A percentile compares a stretch with the other conserved stretches of the same genome.
Conservation (phyloP, 2,888 invertebrate genomes). For the Athetis lepigone region DNA sequence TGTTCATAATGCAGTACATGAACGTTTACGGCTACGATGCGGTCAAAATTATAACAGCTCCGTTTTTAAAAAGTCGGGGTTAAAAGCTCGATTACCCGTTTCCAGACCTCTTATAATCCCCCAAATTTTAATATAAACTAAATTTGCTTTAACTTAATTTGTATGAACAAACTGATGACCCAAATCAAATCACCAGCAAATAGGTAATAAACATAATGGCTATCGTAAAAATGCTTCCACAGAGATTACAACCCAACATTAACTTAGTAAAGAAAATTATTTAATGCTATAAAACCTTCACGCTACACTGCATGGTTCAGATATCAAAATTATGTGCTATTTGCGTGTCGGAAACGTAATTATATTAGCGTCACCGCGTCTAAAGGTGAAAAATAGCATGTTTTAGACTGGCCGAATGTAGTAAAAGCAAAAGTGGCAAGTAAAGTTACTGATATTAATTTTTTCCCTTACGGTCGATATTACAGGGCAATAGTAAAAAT, state of each 20-base stretch:
- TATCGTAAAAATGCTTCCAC: conserved; percentile 42
- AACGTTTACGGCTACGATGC: too few species aligned
- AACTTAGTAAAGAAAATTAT: conserved; percentile 41
- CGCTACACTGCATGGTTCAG: conserved; percentile 44
- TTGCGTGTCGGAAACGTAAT: conserved; percentile 54
- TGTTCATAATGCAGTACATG: too few species aligned
- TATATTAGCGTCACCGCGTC: conserved; percentile 45
- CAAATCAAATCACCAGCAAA: conserved; percentile 43
- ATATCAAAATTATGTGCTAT: conserved; percentile 48
- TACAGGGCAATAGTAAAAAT: too few species aligned
- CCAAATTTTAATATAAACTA: background rate
- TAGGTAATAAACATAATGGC: conserved; percentile 36
- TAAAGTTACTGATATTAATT: background rate
- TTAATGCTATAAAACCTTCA: conserved; percentile 46
- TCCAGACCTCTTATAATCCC: conserved; percentile 3
- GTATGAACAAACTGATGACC: conserved; percentile 42
- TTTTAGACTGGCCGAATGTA: conserved; percentile 6
- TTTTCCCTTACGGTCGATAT: background rate
- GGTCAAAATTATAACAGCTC: too few species aligned
- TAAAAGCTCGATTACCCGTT: too few species aligned
- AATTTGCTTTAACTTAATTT: conserved; percentile 26
- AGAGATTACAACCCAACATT: conserved; percentile 40
- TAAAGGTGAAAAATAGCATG: conserved; percentile 42
- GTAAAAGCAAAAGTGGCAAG: conserved; percentile 3
- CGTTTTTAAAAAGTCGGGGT: too few species aligned